Evolutionary conservation across 2,888 invertebrate species (phyloP).

Genomic region (Hecatera dysodea): DNA sequence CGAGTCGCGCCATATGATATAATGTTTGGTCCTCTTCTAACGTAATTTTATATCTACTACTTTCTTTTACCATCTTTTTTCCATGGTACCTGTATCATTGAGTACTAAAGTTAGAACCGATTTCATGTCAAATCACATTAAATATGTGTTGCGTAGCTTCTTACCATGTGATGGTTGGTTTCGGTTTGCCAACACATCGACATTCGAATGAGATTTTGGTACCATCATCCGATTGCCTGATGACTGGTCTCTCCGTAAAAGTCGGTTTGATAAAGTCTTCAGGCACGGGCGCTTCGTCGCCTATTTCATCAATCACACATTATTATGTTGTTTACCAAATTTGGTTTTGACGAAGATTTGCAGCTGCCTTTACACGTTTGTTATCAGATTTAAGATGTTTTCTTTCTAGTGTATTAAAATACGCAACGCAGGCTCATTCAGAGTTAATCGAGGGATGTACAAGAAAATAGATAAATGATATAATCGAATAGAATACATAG

Average conservation of each 20-base stretch:
- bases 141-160: constrained; percentile 76
- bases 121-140: constrained; percentile 58
- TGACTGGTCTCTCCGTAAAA: constrained; percentile 99
- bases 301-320: constrained; percentile 88
- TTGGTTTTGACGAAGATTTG: constrained; percentile 77
- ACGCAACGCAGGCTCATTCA: constrained; percentile 75
- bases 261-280: constrained; percentile 98
- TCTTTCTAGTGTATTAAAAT: constrained; percentile 82
- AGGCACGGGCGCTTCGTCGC: constrained; percentile 98
- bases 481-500: constrained; percentile 78
- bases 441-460: constrained; percentile 86
- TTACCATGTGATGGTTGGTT: constrained; percentile 98
- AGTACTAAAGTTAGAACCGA: constrained; percentile 70
- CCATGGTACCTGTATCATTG: constrained; percentile 94
- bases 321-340: constrained; percentile 71
- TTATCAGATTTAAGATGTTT: constrained; percentile 88
- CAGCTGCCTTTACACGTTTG: constrained; percentile 71
- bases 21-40: constrained; percentile 97
- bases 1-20: constrained; percentile 97
- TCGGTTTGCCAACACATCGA: constrained; percentile 99
- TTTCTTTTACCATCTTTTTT: constrained; percentile 94
- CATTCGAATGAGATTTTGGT: constrained; percentile 99
- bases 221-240: constrained; percentile 99
- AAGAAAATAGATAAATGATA: constrained; percentile 80
- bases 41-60: constrained; percentile 96